phyloP scores from a whole-genome alignment of 2,113 vertebrate species.

The Macquaria ambigua region DNA sequence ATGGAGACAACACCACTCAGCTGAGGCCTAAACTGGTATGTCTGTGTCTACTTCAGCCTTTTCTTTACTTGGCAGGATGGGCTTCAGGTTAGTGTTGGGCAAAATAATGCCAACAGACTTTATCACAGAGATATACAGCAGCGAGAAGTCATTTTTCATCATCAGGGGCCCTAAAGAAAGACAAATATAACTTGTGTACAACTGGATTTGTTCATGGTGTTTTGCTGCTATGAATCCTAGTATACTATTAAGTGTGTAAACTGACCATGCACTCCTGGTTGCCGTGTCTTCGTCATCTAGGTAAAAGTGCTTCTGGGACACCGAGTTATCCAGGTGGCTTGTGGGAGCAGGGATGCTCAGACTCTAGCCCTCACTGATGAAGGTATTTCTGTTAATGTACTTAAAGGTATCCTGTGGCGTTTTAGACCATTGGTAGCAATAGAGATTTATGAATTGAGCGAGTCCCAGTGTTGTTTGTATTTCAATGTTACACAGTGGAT shows the following conservation, averaged over 20 bases:
- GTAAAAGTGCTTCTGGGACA: slow-evolving; percentile 98
- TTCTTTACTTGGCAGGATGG: not conserved
- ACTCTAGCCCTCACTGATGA: slow-evolving; percentile 97
- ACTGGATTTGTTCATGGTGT: not conserved
- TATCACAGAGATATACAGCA: not conserved
- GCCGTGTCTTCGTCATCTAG: slow-evolving; percentile 75
- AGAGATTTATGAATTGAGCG: not conserved
- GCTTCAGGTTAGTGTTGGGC: not conserved
- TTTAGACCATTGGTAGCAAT: not conserved
- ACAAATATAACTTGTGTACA: not conserved
- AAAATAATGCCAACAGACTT: not conserved
- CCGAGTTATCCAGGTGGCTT: slow-evolving; percentile 96
- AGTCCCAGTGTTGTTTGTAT: not conserved
- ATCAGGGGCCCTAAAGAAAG: not conserved
- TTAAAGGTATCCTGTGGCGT: not conserved
- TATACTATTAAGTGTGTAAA: not conserved
- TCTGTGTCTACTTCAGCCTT: not conserved
- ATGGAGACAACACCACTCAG: slow-evolving; percentile 98
- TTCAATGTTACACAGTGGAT: not conserved
- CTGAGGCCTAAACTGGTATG: slow-evolving; percentile 97
- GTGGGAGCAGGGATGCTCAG: slow-evolving; percentile 97
- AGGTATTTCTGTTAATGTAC: slow-evolving; percentile 80
- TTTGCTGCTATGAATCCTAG: not conserved
- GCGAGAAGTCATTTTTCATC: not conserved
- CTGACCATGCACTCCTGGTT: not conserved